phyloP scores from a whole-genome alignment of 2,888 invertebrate genomes.

The Tiliacea citrago region DNA sequence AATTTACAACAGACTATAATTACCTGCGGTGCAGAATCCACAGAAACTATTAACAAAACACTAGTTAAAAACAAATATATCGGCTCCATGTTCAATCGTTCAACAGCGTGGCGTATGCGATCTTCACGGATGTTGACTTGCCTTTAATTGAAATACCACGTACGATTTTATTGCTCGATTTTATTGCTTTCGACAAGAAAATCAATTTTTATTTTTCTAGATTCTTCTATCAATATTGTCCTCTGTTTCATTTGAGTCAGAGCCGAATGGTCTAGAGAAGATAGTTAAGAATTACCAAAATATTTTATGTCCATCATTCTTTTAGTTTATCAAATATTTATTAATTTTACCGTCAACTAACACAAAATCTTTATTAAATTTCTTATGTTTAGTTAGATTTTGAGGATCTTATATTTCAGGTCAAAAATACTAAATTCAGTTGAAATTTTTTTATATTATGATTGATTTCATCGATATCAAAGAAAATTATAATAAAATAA shows the following conservation, averaged over 20 bases:
- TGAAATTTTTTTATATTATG: not conserved
- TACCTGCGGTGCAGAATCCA: slow-evolving; percentile 76
- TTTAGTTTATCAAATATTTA: not conserved
- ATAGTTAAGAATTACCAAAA: not conserved
- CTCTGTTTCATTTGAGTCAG: not conserved
- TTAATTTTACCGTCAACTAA: not conserved
- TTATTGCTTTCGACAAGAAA: slow-evolving; percentile 44
- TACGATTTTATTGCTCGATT: slow-evolving; percentile 42
- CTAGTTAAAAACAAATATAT: slow-evolving; percentile 70
- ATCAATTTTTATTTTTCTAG: not conserved
- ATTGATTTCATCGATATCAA: slow-evolving; percentile 19
- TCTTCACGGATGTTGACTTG: slow-evolving; percentile 54
- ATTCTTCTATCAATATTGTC: not conserved
- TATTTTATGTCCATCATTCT: not conserved
- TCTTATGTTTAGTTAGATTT: not conserved
- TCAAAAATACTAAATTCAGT: not conserved
- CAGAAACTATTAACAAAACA: slow-evolving; percentile 65
- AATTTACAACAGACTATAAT: slow-evolving; percentile 25
- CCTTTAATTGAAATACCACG: slow-evolving; percentile 60
- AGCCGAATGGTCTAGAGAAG: not conserved
- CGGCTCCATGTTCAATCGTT: slow-evolving; percentile 48
- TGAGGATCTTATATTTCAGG: not conserved
- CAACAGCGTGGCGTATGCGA: slow-evolving; percentile 26
- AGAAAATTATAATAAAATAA: slow-evolving; percentile 31
- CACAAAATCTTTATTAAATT: not conserved